Evolutionary conservation across 2,797 vertebrate genomes (phyloP).

Genomic region (Dicrostonyx torquatus): DNA sequence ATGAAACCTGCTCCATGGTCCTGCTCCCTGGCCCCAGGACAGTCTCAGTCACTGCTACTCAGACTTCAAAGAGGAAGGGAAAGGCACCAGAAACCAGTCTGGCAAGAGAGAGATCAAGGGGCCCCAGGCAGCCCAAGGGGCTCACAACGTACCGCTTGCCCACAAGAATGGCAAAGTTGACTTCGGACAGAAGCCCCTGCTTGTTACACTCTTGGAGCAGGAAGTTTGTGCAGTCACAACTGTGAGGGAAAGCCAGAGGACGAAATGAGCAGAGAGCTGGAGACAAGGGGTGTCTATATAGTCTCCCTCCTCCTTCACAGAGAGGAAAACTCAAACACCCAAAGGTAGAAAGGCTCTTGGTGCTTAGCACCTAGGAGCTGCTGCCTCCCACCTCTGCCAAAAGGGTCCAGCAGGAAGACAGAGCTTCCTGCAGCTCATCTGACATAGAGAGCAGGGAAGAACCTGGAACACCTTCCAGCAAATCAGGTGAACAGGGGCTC

Average conservation of each 20-base stretch:
- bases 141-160: slow-evolving; percentile 91
- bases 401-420: neutral
- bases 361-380: neutral
- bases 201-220: slow-evolving; percentile 97
- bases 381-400: neutral
- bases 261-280: neutral
- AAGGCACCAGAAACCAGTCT: neutral
- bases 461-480: neutral
- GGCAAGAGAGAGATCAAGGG: accelerated
- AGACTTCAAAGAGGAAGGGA: neutral
- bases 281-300: no score
- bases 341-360: neutral
- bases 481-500: slow-evolving; percentile 53
- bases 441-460: accelerated
- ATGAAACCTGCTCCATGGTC: neutral
- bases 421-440: accelerated
- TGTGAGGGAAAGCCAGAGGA: slow-evolving; percentile 78
- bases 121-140: neutral
- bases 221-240: slow-evolving; percentile 95
- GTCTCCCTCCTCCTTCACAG: neutral
- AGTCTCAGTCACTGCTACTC: neutral
- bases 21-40: neutral
- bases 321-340: neutral
- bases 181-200: slow-evolving; percentile 94
- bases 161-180: slow-evolving; percentile 90